These are phyloP conservation scores for Agrilus biguttatus DNA, from an alignment of 2,888 invertebrate species.

Conservation along the genomic window DNA sequence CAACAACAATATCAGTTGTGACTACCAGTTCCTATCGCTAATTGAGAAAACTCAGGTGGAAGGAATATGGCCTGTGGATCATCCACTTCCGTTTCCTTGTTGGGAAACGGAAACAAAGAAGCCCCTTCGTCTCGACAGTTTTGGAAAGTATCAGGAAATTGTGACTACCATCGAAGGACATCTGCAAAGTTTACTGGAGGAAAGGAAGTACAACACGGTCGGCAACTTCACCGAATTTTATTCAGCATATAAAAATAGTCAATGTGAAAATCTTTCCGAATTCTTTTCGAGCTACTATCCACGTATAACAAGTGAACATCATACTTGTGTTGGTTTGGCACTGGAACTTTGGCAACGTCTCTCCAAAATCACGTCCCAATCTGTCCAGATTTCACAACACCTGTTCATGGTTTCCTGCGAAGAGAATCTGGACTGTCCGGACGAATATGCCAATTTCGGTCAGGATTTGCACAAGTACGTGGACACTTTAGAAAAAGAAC, in stretches of 20 bases:
- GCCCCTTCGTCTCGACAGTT: slow-evolving; percentile 34
- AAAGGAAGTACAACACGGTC: slow-evolving; percentile 80
- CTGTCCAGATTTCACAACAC: slow-evolving; percentile 50
- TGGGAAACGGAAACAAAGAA: slow-evolving; percentile 43
- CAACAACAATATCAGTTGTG: slow-evolving; percentile 2
- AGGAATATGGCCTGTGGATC: slow-evolving; percentile 50
- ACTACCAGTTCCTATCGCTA: slow-evolving; percentile 13
- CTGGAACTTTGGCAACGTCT: slow-evolving; percentile 61
- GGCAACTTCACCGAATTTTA: slow-evolving; percentile 63
- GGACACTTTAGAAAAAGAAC: slow-evolving; percentile 67
- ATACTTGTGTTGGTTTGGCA: slow-evolving; percentile 82
- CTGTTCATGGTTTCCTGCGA: slow-evolving; percentile 75
- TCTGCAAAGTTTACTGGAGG: slow-evolving; percentile 65
- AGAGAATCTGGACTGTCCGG: slow-evolving; percentile 55
- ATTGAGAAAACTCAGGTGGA: slow-evolving; percentile 30
- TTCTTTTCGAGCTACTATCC: slow-evolving; percentile 54
- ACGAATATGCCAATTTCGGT: slow-evolving; percentile 44
- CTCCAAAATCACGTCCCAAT: slow-evolving; percentile 43
- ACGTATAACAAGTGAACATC: slow-evolving; percentile 60
- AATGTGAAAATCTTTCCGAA: slow-evolving; percentile 49
- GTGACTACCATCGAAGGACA: slow-evolving; percentile 65
- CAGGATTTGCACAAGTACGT: slow-evolving; percentile 41
- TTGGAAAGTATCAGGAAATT: slow-evolving; percentile 62
- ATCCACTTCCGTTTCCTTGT: slow-evolving; percentile 62
- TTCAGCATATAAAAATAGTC: slow-evolving; percentile 47